Base-by-base conservation (phyloP, 2,888 invertebrate genomes). In the Pollenia labialis region DNA sequence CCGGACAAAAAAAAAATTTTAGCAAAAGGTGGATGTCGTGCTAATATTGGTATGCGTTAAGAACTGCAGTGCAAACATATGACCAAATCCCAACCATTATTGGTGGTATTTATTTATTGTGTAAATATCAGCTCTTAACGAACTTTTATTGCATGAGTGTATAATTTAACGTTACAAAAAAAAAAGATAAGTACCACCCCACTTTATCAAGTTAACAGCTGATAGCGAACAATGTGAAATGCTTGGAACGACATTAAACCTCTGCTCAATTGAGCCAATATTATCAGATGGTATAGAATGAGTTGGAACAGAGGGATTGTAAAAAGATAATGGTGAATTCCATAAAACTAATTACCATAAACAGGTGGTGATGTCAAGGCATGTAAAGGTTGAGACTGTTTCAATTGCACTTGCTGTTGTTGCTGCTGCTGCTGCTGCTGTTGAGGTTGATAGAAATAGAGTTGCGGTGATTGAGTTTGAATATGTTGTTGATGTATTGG, bases 301-400 rank as follows among this genome's bases (percentile, higher is more conserved):
- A 72, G 44, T 1, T 44, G 7, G 32, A 32, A 12, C 14, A 60
- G 23, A 60, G 18, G 3, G 9, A 50, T 40, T 60, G 75, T 18
- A 62, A 42, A 52, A 60, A 12, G 14, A 74, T 44, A 74, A 62
- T 54, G 11, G 7, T 62, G 16, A 72, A 68, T 75, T 32, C 42
- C 42, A 60, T 64, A 40, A 69, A 79, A 75, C n/a, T 85, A 87
- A 85, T 87, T 87, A 88, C 87, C 87, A 80, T 88, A 85, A 81
- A 84, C 48, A 76, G 87, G 66, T 75, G 85, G 32, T 32, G 85
- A 18, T 79, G 81, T 11, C 64, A 81, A 58, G 16, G 52, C 75
- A 46, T 75, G 74, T 71, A 66, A 62, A 44, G 72, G 66, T 52
- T 77, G 82, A 52, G 74, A 66, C 40, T 69, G 75, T 79, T 85